Percentiles rank a stretch among this genome's conserved stretches.
Evolutionary conservation across 2,113 vertebrate genomes (phyloP).

Genomic region (Nesogale talazaci): DNA sequence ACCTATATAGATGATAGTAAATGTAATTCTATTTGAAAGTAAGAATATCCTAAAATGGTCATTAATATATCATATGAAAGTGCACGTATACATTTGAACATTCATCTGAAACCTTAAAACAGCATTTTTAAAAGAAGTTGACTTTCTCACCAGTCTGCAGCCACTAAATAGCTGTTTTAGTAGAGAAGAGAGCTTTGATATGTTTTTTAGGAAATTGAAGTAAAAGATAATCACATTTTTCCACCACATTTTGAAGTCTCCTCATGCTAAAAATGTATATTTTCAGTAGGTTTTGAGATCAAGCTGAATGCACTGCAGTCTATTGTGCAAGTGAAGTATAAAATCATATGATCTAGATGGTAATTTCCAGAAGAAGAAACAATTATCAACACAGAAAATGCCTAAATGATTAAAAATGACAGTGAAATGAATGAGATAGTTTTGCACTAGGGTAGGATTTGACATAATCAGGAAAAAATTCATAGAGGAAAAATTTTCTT

Average conservation of each 20-base stretch:
- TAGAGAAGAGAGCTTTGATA: too few species aligned
- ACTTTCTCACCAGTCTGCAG: neutral
- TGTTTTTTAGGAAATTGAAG: too few species aligned
- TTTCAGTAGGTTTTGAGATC: neutral
- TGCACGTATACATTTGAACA: too few species aligned
- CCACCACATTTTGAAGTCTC: neutral
- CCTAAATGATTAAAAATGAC: neutral
- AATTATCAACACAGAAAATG: neutral
- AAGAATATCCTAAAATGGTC: neutral
- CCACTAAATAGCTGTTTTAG: neutral
- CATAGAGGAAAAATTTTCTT: too few species aligned
- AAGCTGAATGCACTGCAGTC: neutral
- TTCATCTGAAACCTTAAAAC: too few species aligned
- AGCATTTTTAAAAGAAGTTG: neutral
- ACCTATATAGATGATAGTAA: neutral
- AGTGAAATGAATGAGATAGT: neutral
- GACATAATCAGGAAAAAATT: neutral
- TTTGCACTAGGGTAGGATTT: neutral
- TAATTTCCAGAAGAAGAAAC: neutral
- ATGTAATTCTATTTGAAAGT: neutral
- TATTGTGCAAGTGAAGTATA: too few species aligned
- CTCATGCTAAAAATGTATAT: neutral
- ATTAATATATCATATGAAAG: too few species aligned
- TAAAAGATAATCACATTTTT: too few species aligned
- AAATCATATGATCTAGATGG: neutral